These are phyloP conservation scores for Peromyscus californicus DNA, from an alignment of 2,113 vertebrate genomes.

Conservation along the genomic window DNA sequence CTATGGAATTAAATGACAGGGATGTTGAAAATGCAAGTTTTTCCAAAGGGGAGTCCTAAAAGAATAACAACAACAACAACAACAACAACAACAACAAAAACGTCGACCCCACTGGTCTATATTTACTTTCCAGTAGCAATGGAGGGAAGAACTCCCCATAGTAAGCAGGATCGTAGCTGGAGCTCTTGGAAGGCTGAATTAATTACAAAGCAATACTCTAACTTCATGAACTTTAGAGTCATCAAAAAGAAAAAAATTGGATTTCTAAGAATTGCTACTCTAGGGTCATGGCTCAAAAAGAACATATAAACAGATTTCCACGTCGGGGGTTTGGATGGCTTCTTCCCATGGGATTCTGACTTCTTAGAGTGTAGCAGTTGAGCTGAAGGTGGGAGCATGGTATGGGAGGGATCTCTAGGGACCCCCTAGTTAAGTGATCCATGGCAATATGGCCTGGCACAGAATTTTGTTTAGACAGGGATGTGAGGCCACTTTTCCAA, in stretches of 20 bases:
- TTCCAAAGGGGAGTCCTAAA: conserved; percentile 50
- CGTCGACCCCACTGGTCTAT: background rate
- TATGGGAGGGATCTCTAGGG: rapidly evolving
- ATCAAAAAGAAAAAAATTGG: conserved; percentile 54
- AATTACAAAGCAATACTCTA: conserved; percentile 64
- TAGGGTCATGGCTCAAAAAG: conserved; percentile 47
- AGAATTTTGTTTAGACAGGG: background rate
- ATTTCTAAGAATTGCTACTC: conserved; percentile 68
- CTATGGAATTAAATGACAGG: conserved; percentile 74
- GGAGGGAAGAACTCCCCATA: background rate
- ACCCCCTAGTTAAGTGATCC: background rate
- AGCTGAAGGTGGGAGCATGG: too few species aligned
- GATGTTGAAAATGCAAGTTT: conserved; percentile 70
- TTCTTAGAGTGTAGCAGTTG: rapidly evolving
- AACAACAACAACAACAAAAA: background rate
- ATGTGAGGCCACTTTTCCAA: background rate
- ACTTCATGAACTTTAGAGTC: conserved; percentile 57
- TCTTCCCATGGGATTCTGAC: background rate
- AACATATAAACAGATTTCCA: conserved; percentile 33
- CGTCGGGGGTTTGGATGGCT: rapidly evolving
- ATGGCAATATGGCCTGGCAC: background rate
- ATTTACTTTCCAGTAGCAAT: conserved; percentile 13
- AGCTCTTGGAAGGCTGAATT: conserved; percentile 43
- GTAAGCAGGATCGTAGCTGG: conserved; percentile 6
- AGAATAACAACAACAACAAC: conserved; percentile 23